These are phyloP conservation scores for Coregonus suidteri DNA, from an alignment of 2,797 vertebrate genomes.

Conservation along the genomic window DNA sequence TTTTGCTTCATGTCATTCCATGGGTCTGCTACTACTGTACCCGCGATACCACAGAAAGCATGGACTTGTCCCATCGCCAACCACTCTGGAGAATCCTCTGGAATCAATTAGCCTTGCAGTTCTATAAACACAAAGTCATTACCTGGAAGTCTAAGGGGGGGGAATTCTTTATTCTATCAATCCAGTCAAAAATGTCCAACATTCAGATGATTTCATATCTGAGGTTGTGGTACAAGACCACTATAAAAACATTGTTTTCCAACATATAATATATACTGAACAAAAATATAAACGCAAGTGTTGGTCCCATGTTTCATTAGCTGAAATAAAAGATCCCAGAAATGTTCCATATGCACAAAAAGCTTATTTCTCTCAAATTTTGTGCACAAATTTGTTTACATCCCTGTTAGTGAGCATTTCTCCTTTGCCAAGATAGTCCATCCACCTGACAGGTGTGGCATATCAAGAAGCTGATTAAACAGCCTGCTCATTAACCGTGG, in stretches of 20 bases:
- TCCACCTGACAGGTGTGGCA: too few relatives aligned
- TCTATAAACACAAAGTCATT: slow-evolving; percentile 24
- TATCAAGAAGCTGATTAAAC: too few relatives aligned
- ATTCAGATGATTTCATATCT: not conserved
- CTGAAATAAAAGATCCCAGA: too few relatives aligned
- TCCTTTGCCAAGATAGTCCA: too few relatives aligned
- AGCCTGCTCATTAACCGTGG: too few relatives aligned
- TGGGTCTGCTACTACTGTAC: slow-evolving; percentile 14
- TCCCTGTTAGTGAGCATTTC: too few relatives aligned
- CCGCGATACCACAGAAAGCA: slow-evolving; percentile 21
- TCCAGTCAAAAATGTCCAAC: not conserved
- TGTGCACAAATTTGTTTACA: too few relatives aligned
- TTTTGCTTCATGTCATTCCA: slow-evolving; percentile 4
- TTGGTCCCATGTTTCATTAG: too few relatives aligned
- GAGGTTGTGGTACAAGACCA: not conserved
- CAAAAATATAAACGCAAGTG: too few relatives aligned
- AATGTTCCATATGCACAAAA: too few relatives aligned
- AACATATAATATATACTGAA: not conserved
- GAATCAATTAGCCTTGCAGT: slow-evolving; percentile 37
- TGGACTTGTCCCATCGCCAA: slow-evolving; percentile 29
- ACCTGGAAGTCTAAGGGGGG: not conserved
- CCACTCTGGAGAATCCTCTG: slow-evolving; percentile 25
- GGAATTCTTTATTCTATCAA: slow-evolving; percentile 21
- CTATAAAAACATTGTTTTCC: not conserved
- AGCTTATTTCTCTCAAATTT: too few relatives aligned